Base-by-base conservation (phyloP, 2,888 invertebrate genomes). In the Zygaena filipendulae region DNA sequence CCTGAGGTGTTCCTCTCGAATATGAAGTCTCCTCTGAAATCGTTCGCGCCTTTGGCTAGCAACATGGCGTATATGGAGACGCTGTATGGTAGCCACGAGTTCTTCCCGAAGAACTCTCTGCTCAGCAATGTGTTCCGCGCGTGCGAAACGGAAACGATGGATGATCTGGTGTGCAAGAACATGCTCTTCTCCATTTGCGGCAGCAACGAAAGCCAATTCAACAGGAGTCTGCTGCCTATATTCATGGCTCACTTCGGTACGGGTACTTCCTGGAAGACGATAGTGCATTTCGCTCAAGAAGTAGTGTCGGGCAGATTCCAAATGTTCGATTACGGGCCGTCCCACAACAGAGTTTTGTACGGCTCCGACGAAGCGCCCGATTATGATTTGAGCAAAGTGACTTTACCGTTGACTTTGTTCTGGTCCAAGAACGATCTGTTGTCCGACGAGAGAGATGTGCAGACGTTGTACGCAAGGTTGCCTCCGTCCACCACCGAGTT, bases 201-300 rank as follows among this genome's bases (percentile, higher is more conserved):
- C 0, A 87, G 84, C 42, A 88, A 89, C 58, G 74, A 82, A 31
- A 63, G 71, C 12, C 85, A 91, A 51, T 83, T 90, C 23, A 88
- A 92, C 51, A 64, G 85, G 79, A 81, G 82, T 3, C 53, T 90
- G 13, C 46, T 92, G n/a, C 88, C 89, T 1, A 72, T 86, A 0
- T 86, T 92, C 42, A 48, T 90, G 23, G 68, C 81, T 10, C 87
- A 90, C 44, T 70, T 84, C 3, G 91, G 91, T 1, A 88, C 90
- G 1, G 91, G 91, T 0, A 84, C 88, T 0, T 91, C 92, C 0
- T 84, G 87, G 39, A 87, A 87, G 60, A 87, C 90, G 3, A 54
- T 88, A 0, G 62, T 87, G 1, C 92, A 93, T 52, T 88, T 82
- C 43, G 81, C 82, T 1, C 87, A 87, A 52, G 82, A 81, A 53